Evolutionary conservation across 2,113 vertebrate species (phyloP).

Genomic region (Trematomus loennbergii): DNA sequence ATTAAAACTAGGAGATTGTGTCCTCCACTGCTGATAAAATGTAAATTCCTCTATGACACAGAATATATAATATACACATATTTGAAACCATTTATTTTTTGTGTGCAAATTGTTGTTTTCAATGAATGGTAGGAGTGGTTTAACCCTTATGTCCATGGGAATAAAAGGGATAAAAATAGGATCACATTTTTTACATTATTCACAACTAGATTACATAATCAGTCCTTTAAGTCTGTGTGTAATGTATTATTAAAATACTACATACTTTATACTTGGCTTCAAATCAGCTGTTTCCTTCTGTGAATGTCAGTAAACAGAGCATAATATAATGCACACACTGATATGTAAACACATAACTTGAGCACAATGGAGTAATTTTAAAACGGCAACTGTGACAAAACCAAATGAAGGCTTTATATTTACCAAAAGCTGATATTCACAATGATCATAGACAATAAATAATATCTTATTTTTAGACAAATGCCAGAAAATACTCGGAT

Average conservation of each 20-base stretch:
- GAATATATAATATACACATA: not conserved
- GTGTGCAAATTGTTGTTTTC: slow-evolving; percentile 10
- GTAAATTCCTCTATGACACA: not conserved
- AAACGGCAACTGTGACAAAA: slow-evolving; percentile 26
- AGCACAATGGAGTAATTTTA: slow-evolving; percentile 28
- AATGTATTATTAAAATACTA: not conserved
- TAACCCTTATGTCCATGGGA: not conserved
- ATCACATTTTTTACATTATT: slow-evolving; percentile 36
- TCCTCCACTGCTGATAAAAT: not conserved
- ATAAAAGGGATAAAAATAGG: not conserved
- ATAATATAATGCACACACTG: slow-evolving; percentile 48
- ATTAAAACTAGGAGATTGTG: slow-evolving; percentile 8
- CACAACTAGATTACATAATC: slow-evolving; percentile 50
- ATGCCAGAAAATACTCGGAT: not conserved
- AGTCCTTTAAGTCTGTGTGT: slow-evolving; percentile 1
- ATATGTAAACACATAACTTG: slow-evolving; percentile 63
- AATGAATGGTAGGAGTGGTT: not conserved
- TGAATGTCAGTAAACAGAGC: slow-evolving; percentile 45
- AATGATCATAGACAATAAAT: not conserved
- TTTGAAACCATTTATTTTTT: not conserved
- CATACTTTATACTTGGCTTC: slow-evolving; percentile 8
- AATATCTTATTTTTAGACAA: not conserved
- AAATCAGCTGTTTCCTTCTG: slow-evolving; percentile 26
- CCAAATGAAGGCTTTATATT: slow-evolving; percentile 29
- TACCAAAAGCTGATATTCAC: slow-evolving; percentile 3